phyloP scores from a whole-genome alignment of 1,140 invertebrate species.

The Mya arenaria region DNA sequence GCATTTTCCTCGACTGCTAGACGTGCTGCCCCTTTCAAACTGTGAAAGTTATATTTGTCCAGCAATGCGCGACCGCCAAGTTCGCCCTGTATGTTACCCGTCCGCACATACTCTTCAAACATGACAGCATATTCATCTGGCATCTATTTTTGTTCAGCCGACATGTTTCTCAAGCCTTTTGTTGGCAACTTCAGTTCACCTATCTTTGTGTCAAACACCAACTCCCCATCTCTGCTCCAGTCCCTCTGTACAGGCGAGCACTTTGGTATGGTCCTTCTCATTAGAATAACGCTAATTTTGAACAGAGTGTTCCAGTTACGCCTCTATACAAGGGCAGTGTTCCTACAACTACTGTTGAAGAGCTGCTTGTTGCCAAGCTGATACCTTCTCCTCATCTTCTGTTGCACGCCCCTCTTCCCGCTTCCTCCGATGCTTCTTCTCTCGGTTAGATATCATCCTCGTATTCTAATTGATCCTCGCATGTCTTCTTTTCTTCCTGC shows the following conservation, averaged over 20 bases:
- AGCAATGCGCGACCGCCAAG: not conserved
- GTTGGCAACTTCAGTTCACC: not conserved
- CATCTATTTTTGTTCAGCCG: not conserved
- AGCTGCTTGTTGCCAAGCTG: no score
- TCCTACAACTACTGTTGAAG: no score
- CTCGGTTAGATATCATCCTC: not conserved
- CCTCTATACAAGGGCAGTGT: no score
- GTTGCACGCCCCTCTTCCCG: not conserved
- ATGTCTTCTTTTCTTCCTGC: not conserved
- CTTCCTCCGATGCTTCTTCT: not conserved
- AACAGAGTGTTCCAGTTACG: no score
- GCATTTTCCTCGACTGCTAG: not conserved
- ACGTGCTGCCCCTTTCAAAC: not conserved
- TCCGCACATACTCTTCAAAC: not conserved
- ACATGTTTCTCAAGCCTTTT: not conserved
- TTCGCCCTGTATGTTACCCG: not conserved
- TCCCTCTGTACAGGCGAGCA: conserved; percentile 1
- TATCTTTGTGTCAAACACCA: not conserved
- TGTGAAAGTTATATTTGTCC: not conserved
- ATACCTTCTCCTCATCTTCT: not conserved
- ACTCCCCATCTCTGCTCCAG: not conserved
- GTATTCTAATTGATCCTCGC: not conserved
- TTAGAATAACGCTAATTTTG: not conserved
- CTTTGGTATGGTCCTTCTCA: not conserved
- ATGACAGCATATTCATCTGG: not conserved